Conservation (phyloP, 1,140 invertebrate species). For the Tyrophagus putrescentiae region DNA sequence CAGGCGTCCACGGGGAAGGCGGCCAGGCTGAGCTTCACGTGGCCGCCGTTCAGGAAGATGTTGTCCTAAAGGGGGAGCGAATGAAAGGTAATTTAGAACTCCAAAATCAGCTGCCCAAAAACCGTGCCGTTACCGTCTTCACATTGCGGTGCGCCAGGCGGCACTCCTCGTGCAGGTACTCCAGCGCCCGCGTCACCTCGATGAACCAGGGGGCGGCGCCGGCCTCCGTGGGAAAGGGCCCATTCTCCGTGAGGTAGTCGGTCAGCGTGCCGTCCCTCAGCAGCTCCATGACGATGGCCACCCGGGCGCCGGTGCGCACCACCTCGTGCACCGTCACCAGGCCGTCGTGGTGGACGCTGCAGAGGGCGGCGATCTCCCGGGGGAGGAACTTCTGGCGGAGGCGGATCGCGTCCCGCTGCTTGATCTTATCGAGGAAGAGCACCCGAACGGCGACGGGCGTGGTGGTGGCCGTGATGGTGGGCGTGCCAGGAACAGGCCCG, state of each 20-base stretch:
- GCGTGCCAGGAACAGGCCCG: too few species aligned
- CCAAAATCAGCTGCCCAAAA: too few species aligned
- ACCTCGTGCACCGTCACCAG: conserved; percentile 15
- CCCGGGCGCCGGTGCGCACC: background rate
- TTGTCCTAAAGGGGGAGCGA: too few species aligned
- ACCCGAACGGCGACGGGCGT: conserved; percentile 17
- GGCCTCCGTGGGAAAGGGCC: conserved; percentile 12
- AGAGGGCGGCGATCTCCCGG: conserved; percentile 18
- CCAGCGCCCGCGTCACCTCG: background rate
- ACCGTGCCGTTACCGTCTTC: too few species aligned
- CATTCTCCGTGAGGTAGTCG: conserved; percentile 21
- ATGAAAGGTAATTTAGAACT: too few species aligned
- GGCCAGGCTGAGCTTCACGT: conserved; percentile 18
- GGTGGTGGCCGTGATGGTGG: too few species aligned
- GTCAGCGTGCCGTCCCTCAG: conserved; percentile 10
- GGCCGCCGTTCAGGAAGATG: conserved; percentile 12
- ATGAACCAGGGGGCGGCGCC: conserved; percentile 13
- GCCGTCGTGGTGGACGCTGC: background rate
- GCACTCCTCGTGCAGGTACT: conserved; percentile 17
- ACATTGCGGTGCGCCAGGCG: conserved; percentile 19
- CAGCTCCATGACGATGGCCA: conserved; percentile 22
- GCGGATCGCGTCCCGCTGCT: conserved; percentile 13
- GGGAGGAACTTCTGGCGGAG: conserved; percentile 21
- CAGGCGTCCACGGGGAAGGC: conserved; percentile 2
- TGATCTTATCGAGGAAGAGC: conserved; percentile 18